Evolutionary conservation across 2,113 vertebrate species (phyloP).

Genomic region (Budorcas taxicolor): DNA sequence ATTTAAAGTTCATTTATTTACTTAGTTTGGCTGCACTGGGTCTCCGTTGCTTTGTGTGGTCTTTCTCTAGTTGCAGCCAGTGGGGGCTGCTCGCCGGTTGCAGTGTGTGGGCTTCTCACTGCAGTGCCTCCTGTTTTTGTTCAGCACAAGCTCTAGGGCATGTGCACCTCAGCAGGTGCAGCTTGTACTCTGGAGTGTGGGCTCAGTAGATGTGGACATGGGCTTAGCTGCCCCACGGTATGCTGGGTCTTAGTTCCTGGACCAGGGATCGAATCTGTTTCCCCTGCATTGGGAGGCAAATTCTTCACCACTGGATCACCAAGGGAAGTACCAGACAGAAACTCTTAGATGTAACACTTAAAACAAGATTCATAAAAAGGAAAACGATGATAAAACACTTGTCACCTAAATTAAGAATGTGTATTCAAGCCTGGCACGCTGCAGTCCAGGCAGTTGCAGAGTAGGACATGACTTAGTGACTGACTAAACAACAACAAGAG

Average conservation of each 20-base stretch:
- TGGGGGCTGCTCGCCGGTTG: neutral
- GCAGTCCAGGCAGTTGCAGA: neutral
- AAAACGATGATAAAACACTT: neutral
- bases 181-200: neutral
- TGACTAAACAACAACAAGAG: neutral
- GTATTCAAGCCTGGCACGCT: neutral
- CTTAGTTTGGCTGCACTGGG: neutral
- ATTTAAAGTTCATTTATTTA: neutral
- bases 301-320: neutral
- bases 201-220: neutral
- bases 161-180: rapidly evolving
- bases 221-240: neutral
- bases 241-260: neutral
- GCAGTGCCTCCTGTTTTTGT: neutral
- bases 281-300: neutral
- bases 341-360: neutral
- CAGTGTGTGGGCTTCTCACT: neutral
- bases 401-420: neutral
- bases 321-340: neutral
- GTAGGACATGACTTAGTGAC: neutral
- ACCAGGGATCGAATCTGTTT: neutral
- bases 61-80: neutral
- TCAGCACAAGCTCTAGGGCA: neutral
- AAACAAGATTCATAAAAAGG: neutral
- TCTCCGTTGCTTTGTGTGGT: neutral